Base-by-base conservation (phyloP, 2,888 invertebrate genomes). In the Ptychoptera albimana region DNA sequence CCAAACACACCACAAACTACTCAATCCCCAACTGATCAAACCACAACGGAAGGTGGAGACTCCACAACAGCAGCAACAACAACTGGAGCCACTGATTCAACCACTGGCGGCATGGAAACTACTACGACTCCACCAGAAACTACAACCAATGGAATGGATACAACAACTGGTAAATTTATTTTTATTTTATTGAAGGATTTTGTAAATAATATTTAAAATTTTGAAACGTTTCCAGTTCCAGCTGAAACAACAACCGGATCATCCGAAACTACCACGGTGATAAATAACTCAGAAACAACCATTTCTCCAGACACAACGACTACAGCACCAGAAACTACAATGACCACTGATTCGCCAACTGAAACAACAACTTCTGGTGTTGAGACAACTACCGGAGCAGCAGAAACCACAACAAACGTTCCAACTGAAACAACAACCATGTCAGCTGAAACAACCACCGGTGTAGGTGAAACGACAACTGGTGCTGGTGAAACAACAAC, bases 381-480 rank as follows among this genome's bases (percentile, higher is more conserved):
- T 16, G 46, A 47, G 31, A 31, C 48, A 46, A 50, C 53, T 32
- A 49, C 51, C 6, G 51, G 49, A 37, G 47, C 52, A 42, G 23
- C 50, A 9, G 46, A 31, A 15, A 44, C 44, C 14, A 42, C 50
- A 23, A 46, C 52, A 35, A 52, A 52, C 30, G 16, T 35, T 8
- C 31, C 49, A 13, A 46, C 45, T 49, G 32, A 45, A 42, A 45
- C 53, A 50, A 43, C 53, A 12, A 52, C 55, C 16, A 55, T 56
- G 23, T 52, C 54, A 15, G 51, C 54, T 48, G 49, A 57, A 29
- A 56, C 55, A 40, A 55, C 56, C 29, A 59, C 60, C 2, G 13
- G 2, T 14, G 6, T 35, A 5, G 23, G 8, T 34, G 13, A 32
- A 13, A 43, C 38, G 10, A 30, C 37, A 30, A 13, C 37, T 13